phyloP scores from a whole-genome alignment of 2,797 vertebrate genomes.

The Xenops minutus region DNA sequence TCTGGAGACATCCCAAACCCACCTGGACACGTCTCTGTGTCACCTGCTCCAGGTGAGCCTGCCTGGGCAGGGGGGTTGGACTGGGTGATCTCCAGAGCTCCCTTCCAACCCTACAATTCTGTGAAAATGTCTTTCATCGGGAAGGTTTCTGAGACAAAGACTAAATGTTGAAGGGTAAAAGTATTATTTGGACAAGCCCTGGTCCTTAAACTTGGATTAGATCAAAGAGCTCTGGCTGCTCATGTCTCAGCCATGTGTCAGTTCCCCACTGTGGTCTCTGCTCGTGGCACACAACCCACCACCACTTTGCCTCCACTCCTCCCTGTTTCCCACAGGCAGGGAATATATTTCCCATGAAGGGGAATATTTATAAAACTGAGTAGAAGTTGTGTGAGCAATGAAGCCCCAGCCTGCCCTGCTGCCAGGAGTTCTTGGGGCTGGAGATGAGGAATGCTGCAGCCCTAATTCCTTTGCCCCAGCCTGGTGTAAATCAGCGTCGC shows the following conservation, averaged over 20 bases:
- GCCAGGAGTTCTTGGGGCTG: neutral
- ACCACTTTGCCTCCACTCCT: neutral
- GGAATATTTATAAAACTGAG: neutral
- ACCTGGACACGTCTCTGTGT: neutral
- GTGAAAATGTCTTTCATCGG: neutral
- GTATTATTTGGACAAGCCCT: neutral
- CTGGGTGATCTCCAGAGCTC: neutral
- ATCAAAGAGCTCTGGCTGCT: neutral
- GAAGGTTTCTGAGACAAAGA: neutral
- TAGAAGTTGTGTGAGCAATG: neutral
- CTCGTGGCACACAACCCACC: neutral
- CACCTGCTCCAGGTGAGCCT: neutral
- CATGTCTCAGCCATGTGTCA: fast-evolving
- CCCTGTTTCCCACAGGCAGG: neutral
- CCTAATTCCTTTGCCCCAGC: neutral
- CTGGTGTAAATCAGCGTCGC: neutral
- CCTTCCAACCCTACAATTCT: neutral
- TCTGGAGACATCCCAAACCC: neutral
- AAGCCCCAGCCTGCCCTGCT: neutral
- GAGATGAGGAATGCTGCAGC: neutral
- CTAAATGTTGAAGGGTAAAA: neutral
- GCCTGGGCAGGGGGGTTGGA: neutral
- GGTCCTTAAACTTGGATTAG: neutral
- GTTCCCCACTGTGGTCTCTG: neutral
- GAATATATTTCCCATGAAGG: neutral